Evolutionary conservation across 1,140 invertebrate species (phyloP).

Genomic region (Tyrophagus putrescentiae): DNA sequence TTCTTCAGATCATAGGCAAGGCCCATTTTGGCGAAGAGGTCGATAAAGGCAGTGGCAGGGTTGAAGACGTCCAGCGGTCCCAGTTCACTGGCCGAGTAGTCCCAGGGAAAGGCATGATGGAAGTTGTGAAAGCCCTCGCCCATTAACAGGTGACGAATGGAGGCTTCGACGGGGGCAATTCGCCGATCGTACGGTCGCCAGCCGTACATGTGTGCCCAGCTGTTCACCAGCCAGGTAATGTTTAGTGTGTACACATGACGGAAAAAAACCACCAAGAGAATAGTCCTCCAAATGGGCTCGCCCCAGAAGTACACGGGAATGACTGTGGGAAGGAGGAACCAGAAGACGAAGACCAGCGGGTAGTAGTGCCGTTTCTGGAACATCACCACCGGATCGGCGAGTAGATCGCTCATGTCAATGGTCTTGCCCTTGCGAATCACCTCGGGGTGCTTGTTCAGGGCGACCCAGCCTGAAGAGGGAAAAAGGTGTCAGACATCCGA

Average conservation of each 20-base stretch:
- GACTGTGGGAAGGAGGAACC: conserved; percentile 66
- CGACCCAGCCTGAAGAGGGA: not conserved
- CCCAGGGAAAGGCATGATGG: conserved; percentile 85
- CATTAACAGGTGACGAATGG: conserved; percentile 51
- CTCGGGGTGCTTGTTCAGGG: conserved; percentile 62
- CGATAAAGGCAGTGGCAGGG: conserved; percentile 66
- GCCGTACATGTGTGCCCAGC: conserved; percentile 79
- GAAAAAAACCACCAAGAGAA: conserved; percentile 61
- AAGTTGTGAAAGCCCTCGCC: conserved; percentile 88
- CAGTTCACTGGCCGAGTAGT: conserved; percentile 52
- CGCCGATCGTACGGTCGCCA: conserved; percentile 64
- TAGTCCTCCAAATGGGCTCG: conserved; percentile 58
- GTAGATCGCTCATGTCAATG: conserved; percentile 71
- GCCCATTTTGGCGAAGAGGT: conserved; percentile 64
- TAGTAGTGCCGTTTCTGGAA: conserved; percentile 76
- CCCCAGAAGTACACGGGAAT: conserved; percentile 67
- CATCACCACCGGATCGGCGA: conserved; percentile 57
- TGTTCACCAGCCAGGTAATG: conserved; percentile 87
- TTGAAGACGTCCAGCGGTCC: conserved; percentile 41
- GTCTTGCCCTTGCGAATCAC: conserved; percentile 66
- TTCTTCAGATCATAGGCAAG: conserved; percentile 74
- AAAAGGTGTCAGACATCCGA: no score
- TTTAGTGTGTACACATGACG: conserved; percentile 74
- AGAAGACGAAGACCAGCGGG: conserved; percentile 56
- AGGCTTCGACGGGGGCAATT: conserved; percentile 54